A percentile compares a stretch with the other conserved stretches of the same genome.
phyloP scores from a whole-genome alignment of 2,888 invertebrate species.

The Acrocera orbiculus region DNA sequence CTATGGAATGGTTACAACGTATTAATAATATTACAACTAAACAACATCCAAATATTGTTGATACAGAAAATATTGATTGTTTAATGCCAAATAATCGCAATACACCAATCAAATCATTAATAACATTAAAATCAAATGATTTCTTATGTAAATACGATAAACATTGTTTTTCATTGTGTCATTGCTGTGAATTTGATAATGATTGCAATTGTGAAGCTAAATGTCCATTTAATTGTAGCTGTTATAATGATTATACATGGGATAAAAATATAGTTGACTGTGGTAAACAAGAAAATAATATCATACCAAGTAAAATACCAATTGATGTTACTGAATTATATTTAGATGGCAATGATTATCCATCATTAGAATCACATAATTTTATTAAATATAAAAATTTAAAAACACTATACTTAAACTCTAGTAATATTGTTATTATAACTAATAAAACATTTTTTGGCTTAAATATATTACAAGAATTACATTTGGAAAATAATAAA shows the following conservation, averaged over 20 bases:
- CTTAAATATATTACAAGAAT: slow-evolving; percentile 53
- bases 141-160: slow-evolving; percentile 84
- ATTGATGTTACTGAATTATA: slow-evolving; percentile 90
- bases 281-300: slow-evolving; percentile 38
- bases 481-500: slow-evolving; percentile 75
- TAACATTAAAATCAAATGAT: slow-evolving; percentile 60
- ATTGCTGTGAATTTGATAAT: slow-evolving; percentile 91
- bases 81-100: slow-evolving; percentile 70
- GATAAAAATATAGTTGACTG: slow-evolving; percentile 85
- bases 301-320: slow-evolving; percentile 59
- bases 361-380: slow-evolving; percentile 65
- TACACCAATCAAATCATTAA: slow-evolving; percentile 58
- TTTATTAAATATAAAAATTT: slow-evolving; percentile 84
- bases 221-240: slow-evolving; percentile 83
- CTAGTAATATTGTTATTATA: slow-evolving; percentile 64
- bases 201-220: slow-evolving; percentile 95
- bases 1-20: slow-evolving; percentile 86
- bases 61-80: slow-evolving; percentile 75
- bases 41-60: slow-evolving; percentile 77
- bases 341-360: slow-evolving; percentile 77
- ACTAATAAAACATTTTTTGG: slow-evolving; percentile 85
- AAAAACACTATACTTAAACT: slow-evolving; percentile 69
- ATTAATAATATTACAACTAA: slow-evolving; percentile 73
- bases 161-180: slow-evolving; percentile 86
- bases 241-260: slow-evolving; percentile 90